Evolutionary conservation across 2,113 vertebrate species (phyloP), one percentile per base, ranked within the genome.

Genomic region (Azemiops feae): DNA sequence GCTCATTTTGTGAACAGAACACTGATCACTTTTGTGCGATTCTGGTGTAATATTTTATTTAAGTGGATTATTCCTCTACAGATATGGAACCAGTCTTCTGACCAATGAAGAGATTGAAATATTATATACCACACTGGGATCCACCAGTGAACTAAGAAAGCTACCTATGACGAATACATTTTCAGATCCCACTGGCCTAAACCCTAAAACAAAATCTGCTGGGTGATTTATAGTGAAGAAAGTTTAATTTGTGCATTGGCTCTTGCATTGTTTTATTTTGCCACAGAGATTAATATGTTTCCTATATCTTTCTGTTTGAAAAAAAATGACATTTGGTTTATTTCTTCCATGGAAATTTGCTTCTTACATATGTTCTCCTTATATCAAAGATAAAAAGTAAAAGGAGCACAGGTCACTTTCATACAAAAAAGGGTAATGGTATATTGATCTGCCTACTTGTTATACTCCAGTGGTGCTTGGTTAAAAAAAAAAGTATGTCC

Each of bases 221-320:
- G 14, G 58, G 55, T 92, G 81, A 69, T 94, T 96, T 92, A 93
- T 39, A 95, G 85, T 89, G 94, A 97, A 96, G 90, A 96, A 96
- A 96, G 95, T 85, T 69, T 52, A 91, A 30, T 57, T 89, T 91
- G 50, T 34, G 43, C 39, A 94, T 95, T 58, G 90, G 91, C 39
- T 45, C 89, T 91, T 87, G 89, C 39, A 85, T 93, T 43, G 57
- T 47, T 94, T 94, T 95, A 0, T 90, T 93, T 94, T 93, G 16
- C 53, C n/a, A 69, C 1, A 47, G 93, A 95, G n/a, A 95, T 74
- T 92, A 90, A 94, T 58, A 27, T 60, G 58, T 93, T 88, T 92
- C 47, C 11, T 14, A 8, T 90, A 69, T 69, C 3, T 95, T 89
- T 96, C 93, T 60, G 14, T 89, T 39, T 3, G 27, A 91, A 94